phyloP scores from a whole-genome alignment of 2,797 vertebrate genomes.

The Lacerta viridis region DNA sequence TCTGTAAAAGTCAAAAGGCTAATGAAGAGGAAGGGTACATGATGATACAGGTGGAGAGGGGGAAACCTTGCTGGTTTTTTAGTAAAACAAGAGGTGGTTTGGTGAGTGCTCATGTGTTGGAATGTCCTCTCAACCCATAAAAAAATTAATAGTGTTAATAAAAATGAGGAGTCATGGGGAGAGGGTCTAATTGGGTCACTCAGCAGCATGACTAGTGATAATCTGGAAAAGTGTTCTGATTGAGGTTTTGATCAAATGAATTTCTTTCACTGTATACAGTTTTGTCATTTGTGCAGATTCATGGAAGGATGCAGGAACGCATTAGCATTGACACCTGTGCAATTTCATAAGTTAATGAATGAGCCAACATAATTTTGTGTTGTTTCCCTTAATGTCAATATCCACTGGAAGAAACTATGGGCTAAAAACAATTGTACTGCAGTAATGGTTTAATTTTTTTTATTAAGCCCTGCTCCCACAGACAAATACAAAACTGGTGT shows the following conservation, averaged over 20 bases:
- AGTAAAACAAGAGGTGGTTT: neutral
- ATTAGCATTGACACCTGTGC: slow-evolving; percentile 21
- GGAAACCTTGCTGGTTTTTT: neutral
- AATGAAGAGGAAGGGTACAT: neutral
- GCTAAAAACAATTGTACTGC: neutral
- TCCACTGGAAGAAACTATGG: neutral
- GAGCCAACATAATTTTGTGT: slow-evolving; percentile 4
- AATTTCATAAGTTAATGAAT: slow-evolving; percentile 41
- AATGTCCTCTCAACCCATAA: no score
- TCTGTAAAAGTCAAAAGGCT: neutral
- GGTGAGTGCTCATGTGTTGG: no score
- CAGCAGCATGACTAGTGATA: neutral
- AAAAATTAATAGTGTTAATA: neutral
- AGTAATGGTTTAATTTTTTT: neutral
- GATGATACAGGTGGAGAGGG: no score
- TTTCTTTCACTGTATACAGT: slow-evolving; percentile 26
- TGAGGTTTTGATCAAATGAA: slow-evolving; percentile 41
- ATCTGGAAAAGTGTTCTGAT: neutral
- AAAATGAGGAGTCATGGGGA: no score
- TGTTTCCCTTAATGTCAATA: slow-evolving; percentile 7
- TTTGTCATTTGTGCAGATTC: slow-evolving; percentile 10
- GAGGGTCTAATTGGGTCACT: no score
- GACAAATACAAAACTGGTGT: no score
- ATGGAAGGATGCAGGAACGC: neutral
- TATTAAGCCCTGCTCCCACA: neutral